A percentile compares a stretch with the other conserved stretches of the same genome.
Conservation (phyloP, 2,113 vertebrate species). For the Notarius lentiginosus region DNA sequence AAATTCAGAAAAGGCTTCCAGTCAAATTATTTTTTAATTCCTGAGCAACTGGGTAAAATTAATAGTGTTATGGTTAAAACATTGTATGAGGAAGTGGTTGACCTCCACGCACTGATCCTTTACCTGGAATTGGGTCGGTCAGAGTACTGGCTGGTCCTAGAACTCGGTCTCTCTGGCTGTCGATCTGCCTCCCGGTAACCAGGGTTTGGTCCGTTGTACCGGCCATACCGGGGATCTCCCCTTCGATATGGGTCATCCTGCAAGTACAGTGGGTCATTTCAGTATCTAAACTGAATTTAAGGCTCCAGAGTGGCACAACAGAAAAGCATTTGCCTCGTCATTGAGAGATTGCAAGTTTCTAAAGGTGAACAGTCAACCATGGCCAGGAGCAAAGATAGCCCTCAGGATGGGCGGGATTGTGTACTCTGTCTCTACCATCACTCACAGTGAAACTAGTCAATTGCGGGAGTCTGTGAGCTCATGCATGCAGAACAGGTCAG, state of each 20-base stretch:
- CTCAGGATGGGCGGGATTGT: not conserved
- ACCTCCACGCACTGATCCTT: not conserved
- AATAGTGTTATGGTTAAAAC: not conserved
- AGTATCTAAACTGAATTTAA: not conserved
- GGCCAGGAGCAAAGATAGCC: not conserved
- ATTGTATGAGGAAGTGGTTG: not conserved
- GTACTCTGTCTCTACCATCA: not conserved
- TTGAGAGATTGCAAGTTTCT: not conserved
- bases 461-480: not conserved
- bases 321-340: not conserved
- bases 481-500: not conserved
- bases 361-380: not conserved
- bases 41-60: not conserved
- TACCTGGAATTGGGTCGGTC: slow-evolving; percentile 87
- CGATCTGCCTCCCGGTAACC: slow-evolving; percentile 78
- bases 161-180: slow-evolving; percentile 81
- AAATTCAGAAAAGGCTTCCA: no score
- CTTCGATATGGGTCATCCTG: slow-evolving; percentile 78
- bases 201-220: slow-evolving; percentile 70
- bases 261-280: not conserved
- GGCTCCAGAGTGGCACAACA: not conserved
- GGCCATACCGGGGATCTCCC: slow-evolving; percentile 78
- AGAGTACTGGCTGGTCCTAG: slow-evolving; percentile 89
- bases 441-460: not conserved
- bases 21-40: not conserved